phyloP scores from a whole-genome alignment of 2,797 vertebrate genomes.

The Propithecus perrieri region DNA sequence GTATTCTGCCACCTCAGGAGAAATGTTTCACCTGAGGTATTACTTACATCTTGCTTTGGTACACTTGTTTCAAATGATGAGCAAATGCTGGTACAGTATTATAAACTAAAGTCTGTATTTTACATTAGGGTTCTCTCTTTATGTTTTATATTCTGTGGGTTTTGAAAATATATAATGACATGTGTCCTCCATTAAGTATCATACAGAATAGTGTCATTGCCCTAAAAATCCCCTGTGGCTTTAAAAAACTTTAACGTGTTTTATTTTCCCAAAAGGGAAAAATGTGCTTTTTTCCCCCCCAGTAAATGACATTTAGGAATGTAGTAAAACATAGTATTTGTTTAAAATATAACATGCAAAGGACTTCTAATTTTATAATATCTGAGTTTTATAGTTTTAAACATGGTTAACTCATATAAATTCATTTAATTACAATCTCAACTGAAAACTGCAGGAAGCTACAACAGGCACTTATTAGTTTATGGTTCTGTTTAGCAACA shows the following conservation, averaged over 20 bases:
- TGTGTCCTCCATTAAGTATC: not conserved
- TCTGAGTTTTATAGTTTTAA: conserved; percentile 13
- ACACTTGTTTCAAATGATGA: not conserved
- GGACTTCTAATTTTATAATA: not conserved
- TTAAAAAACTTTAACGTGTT: not conserved
- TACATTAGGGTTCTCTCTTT: not conserved
- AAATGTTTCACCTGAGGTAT: not conserved
- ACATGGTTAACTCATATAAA: not conserved
- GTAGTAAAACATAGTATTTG: not conserved
- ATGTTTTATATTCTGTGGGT: not conserved
- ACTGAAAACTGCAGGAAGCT: not conserved
- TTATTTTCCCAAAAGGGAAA: not conserved
- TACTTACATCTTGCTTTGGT: not conserved
- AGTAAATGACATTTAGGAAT: not conserved
- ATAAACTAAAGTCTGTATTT: not conserved
- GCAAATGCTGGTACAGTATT: not conserved
- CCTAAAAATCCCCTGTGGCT: not conserved
- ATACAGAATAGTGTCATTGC: not conserved
- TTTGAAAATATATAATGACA: not conserved
- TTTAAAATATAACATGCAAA: conserved; percentile 20
- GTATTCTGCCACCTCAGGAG: not conserved
- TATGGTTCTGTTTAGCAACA: conserved; percentile 5
- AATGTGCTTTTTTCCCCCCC: not conserved
- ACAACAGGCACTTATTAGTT: not conserved
- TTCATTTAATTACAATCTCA: not conserved